Percentiles rank a stretch among this genome's conserved stretches.
phyloP scores from a whole-genome alignment of 2,888 invertebrate genomes.

The Xestia rhomboidea region DNA sequence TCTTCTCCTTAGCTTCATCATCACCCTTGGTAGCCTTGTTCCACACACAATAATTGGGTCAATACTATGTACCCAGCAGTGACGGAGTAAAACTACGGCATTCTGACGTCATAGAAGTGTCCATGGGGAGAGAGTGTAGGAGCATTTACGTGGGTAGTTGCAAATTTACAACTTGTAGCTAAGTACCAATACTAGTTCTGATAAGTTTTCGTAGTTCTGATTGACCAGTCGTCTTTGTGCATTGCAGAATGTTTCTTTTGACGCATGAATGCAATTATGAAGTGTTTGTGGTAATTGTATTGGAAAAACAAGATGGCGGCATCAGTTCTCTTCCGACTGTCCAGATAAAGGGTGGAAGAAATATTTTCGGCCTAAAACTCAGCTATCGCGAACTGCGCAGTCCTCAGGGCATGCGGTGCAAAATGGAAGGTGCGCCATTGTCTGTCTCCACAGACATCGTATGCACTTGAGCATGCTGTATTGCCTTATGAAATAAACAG shows the following conservation, averaged over 20 bases:
- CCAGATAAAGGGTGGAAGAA: not conserved
- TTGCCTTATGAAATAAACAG: not conserved
- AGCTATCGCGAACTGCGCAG: not conserved
- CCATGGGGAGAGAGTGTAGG: constrained; percentile 3
- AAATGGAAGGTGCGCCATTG: not conserved
- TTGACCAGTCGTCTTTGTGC: not conserved
- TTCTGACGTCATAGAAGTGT: constrained; percentile 36
- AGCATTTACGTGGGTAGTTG: constrained; percentile 4
- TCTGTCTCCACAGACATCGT: not conserved
- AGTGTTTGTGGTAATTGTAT: not conserved
- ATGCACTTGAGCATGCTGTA: not conserved
- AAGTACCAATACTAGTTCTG: not conserved
- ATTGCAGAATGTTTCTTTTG: not conserved
- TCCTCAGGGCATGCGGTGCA: not conserved
- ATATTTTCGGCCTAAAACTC: not conserved
- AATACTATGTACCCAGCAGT: constrained; percentile 8
- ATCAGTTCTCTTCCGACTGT: not conserved
- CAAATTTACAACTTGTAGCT: not conserved
- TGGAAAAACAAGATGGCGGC: not conserved
- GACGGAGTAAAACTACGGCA: constrained; percentile 2
- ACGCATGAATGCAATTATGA: not conserved
- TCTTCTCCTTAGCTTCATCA: not conserved
- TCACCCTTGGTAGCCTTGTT: not conserved
- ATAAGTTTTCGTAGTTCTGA: not conserved
- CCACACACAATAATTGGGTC: constrained; percentile 8